Evolutionary conservation across 2,797 vertebrate species (phyloP).

Genomic region (Chrysocyon brachyurus): DNA sequence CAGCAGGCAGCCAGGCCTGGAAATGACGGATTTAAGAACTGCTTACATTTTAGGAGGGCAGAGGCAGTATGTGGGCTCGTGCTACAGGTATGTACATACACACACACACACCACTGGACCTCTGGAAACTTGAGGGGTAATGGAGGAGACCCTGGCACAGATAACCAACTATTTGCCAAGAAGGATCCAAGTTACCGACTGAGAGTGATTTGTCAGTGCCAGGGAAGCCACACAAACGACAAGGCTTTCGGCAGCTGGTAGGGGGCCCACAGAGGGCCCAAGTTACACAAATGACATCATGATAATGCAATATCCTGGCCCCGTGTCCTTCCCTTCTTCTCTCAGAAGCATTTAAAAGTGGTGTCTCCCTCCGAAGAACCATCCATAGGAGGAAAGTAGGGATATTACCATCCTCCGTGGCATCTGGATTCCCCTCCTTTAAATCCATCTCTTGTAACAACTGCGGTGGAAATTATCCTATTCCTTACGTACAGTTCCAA

Average conservation of each 20-base stretch:
- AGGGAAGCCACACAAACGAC: conserved; percentile 22
- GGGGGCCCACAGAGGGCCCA: background rate
- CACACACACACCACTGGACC: background rate
- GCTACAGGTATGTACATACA: background rate
- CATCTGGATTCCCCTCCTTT: conserved; percentile 4
- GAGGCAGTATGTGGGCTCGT: background rate
- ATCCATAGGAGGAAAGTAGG: background rate
- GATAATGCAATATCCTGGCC: background rate
- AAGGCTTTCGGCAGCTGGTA: background rate
- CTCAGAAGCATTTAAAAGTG: background rate
- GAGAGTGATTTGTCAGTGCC: conserved; percentile 6
- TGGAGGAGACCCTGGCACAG: background rate
- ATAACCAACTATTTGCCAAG: conserved; percentile 41
- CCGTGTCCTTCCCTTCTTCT: background rate
- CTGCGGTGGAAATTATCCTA: background rate
- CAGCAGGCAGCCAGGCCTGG: background rate
- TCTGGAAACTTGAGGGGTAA: background rate
- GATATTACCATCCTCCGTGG: background rate
- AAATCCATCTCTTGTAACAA: conserved; percentile 10
- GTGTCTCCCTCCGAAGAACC: background rate
- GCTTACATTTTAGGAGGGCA: background rate
- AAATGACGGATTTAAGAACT: conserved; percentile 34
- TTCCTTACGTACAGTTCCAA: background rate
- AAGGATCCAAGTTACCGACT: conserved; percentile 47
- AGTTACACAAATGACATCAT: background rate